Base-by-base conservation (phyloP, 53 echinoderm and acorn worm species). In the Paelopatides confundens region DNA sequence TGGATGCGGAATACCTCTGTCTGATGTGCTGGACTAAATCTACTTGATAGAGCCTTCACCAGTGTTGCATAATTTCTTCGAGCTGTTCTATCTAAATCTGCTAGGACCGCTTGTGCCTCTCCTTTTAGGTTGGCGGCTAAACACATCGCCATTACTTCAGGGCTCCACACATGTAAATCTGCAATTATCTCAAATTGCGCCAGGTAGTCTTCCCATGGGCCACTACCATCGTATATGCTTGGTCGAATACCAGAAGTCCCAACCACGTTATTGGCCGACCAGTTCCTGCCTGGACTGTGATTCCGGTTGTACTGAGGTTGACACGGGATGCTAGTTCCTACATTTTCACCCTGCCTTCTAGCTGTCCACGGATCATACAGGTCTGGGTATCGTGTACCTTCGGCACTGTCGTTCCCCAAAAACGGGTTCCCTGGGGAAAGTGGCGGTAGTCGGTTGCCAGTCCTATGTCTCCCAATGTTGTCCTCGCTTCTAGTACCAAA, bases 11-110 rank as follows among this genome's bases (percentile, higher is more conserved):
- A 85, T 7, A 85, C 14, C 3, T 85, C 85, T 3, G 85, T 85
- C 66, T 85, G 85, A 35, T 54, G 85, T 5, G 65, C 54, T 1
- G 66, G 62, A 85, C 85, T 63, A 36, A 71, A 39, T 11, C 74
- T 31, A 1, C 40, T 31, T 0, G 74, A 31, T 12, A 71, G 43
- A 17, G 74, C 5, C 13, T 13, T n/a, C 1, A 71, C 74, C 21
- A 71, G 18, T 17, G 39, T 4, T 3, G 71, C 2, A 23, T 11
- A 71, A 5, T 71, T 23, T 21, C 71, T 35, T 5, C 71, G 36
- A 13, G 37, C 37, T 5, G 6, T 7, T 8, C 5, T 3, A 21
- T 71, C 71, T 21, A 71, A 71, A 21, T 71, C 71, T 5, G 71
- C 36, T 2, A 39, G 34, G 24, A 71, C 71, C 3, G 71, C 36